Base-by-base conservation (phyloP, 2,797 vertebrate species). In the Enteromius argenteus region DNA sequence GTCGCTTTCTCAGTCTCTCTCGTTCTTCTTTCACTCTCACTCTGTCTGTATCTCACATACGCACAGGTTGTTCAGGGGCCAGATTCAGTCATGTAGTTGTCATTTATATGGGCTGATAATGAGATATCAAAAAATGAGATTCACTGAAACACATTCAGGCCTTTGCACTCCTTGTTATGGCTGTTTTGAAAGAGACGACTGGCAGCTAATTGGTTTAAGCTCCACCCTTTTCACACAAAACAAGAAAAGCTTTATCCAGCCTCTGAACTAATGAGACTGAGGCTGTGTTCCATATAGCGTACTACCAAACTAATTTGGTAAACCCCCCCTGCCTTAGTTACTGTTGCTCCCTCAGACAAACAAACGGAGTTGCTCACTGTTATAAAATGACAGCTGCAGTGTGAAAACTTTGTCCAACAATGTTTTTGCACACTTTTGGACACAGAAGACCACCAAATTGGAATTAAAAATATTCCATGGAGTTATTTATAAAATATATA, bases 141-240 rank as follows among this genome's bases (percentile, higher is more conserved):
- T 69, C 79, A 44, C 15, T 80, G 37, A 80, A 80, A 69, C n/a
- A 80, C 49, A 23, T 74, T 73, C 58, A 74, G n/a, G 46, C 44
- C 15, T 67, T 67, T 69, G 35, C 23, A 3, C 23, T 14, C 5
- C 32, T 66, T 42, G 60, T 56, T 67, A 44, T 19, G 32, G 17
- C 11, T 68, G 46, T 68, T 76, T 76, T 76, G 2, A 67, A 53
- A 39, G n/a, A 14, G 6, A 44, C n/a, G 11, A 66, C 39, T 51
- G 15, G 7, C 51, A 71, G 58, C 13, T 51, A 81, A 81, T 46
- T 58, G 39, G 9, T 73, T 72, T 17, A 32, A 66, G 42, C 27
- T 30, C 42, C 42, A 79, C 39, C 19, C 6, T 79, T 66, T 79
- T 10, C 23, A 32, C 60, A 78, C n/a, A 27, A 0, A 7, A 13